Evolutionary conservation across 2,113 vertebrate genomes (phyloP).

Genomic region (Thamnophis sirtalis): DNA sequence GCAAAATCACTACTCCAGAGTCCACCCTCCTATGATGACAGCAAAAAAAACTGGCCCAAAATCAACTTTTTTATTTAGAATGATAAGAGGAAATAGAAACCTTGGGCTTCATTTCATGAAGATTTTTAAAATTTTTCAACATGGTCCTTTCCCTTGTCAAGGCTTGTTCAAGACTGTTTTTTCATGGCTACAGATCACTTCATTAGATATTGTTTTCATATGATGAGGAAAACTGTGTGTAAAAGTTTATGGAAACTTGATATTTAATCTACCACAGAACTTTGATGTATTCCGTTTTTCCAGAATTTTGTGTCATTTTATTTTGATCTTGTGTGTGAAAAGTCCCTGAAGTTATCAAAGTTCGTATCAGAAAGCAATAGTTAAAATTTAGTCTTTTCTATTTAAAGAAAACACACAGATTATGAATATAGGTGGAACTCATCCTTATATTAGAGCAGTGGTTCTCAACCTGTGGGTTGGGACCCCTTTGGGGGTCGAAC

Average conservation of each 20-base stretch:
- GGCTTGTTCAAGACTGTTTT: background rate
- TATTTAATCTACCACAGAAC: background rate
- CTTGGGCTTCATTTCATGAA: background rate
- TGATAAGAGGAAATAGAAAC: background rate
- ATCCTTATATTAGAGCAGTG: no score
- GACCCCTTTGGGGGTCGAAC: no score
- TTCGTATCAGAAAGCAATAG: background rate
- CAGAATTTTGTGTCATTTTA: background rate
- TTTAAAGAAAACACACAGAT: background rate
- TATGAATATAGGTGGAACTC: background rate
- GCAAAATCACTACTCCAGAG: background rate
- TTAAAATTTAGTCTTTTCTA: background rate
- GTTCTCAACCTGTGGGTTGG: no score
- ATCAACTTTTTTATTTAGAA: background rate
- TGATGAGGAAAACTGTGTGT: background rate
- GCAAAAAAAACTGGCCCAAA: background rate
- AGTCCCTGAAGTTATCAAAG: background rate
- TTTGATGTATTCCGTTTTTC: background rate
- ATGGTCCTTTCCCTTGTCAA: background rate
- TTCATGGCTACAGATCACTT: background rate
- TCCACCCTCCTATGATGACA: background rate
- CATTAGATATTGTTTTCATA: background rate
- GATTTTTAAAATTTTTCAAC: background rate
- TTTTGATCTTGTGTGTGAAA: background rate
- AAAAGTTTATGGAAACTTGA: background rate